Evolutionary conservation across 2,888 invertebrate species (phyloP), one percentile per base, ranked within the genome.

Genomic region (Eubasilissa splendida): DNA sequence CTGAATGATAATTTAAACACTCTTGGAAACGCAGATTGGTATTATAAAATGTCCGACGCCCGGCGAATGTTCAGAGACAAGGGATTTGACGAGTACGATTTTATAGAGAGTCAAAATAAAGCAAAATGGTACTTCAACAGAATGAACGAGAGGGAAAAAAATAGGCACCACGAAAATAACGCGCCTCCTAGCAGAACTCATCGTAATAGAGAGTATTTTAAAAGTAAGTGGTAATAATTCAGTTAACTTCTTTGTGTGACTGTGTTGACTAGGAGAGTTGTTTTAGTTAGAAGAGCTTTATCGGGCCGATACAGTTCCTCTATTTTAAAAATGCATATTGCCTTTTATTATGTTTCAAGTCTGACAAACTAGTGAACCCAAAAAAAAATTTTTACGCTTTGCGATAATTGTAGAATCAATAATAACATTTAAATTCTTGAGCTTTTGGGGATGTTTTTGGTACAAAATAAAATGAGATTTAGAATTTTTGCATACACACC

Each of bases 41-140:
- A 86, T 84, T 88, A 90, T 71, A 88, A 88, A 85, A 86, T 90
- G 79, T 87, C 87, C 9, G 82, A 85, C 1, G 83, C 88, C 53
- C 86, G 90, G 71, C 87, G 86, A 8, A 88, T 89, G 80, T 89
- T 89, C 68, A 87, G 90, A 71, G 88, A 87, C 77, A 88, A 85
- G 87, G 60, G 90, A 88, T 78, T 82, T 88, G 74, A 77, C 12
- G 70, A 76, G 12, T 88, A 89, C 84, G 88, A 88, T 14, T 87
- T 88, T 53, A 86, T 85, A 14, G 87, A 85, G 59, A 85, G 86
- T 1, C 89, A 89, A 83, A 75, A 81, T 22, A 88, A 87, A 63
- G 89, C 90, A 0, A 87, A 87, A 1, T 90, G 91, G 91, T 90
- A 91, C 84, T 90, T 90, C 83, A 87, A 88, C 22, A 88, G 90